Percentiles rank a stretch among this genome's conserved stretches.
These are phyloP conservation scores for Atrina japonica DNA, from an alignment of 2,888 invertebrate species.

Conservation along the genomic window DNA sequence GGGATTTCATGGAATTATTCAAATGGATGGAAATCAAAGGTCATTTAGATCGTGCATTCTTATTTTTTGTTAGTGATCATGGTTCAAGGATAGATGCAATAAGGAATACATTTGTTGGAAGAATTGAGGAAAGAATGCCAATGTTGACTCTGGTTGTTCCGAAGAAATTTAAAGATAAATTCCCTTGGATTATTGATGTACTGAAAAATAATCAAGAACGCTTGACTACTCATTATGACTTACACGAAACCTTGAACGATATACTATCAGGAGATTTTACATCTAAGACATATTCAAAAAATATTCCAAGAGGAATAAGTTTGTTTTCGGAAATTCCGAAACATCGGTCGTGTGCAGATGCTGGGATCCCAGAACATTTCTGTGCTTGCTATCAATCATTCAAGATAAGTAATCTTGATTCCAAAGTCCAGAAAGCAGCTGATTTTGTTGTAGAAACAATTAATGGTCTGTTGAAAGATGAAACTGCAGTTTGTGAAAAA, in stretches of 20 bases:
- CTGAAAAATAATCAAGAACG: conserved; percentile 23
- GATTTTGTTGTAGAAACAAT: neutral
- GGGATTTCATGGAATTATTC: conserved; percentile 32
- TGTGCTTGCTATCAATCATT: conserved; percentile 29
- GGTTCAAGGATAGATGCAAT: conserved; percentile 34
- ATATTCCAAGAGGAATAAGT: conserved; percentile 33
- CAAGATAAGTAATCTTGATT: neutral
- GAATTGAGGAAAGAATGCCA: conserved; percentile 42
- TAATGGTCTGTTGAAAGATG: neutral
- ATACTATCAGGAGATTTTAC: conserved; percentile 31
- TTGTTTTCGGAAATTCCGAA: conserved; percentile 36
- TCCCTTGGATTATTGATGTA: conserved; percentile 14
- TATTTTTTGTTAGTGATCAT: conserved; percentile 42
- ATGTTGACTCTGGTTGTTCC: conserved; percentile 31
- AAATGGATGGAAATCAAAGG: conserved; percentile 23
- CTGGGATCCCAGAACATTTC: conserved; percentile 32
- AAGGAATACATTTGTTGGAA: conserved; percentile 30
- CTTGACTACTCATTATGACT: conserved; percentile 34
- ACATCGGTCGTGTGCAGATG: conserved; percentile 35
- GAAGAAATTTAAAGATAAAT: conserved; percentile 12
- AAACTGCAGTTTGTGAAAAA: neutral
- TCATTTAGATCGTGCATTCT: conserved; percentile 30
- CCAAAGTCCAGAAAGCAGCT: neutral
- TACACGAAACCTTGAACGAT: conserved; percentile 35
- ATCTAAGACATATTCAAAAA: neutral